A percentile compares a stretch with the other conserved stretches of the same genome.
These are phyloP conservation scores for Pherbina coryleti DNA, from an alignment of 2,888 invertebrate species.

Conservation along the genomic window DNA sequence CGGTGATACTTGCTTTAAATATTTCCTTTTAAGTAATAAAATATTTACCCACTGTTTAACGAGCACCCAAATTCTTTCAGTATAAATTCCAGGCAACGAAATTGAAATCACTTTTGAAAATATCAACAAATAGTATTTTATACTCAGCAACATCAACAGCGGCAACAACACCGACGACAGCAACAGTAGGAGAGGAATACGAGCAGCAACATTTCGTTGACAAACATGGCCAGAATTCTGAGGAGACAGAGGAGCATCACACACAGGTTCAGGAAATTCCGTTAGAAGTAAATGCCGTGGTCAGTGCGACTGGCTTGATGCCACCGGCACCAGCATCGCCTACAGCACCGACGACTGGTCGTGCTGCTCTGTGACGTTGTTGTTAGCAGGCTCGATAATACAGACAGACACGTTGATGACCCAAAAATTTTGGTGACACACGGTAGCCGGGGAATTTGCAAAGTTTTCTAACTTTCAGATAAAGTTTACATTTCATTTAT, in stretches of 20 bases:
- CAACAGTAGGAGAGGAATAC: not conserved
- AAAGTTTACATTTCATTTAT: too few relatives aligned
- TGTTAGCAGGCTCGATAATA: conserved; percentile 1
- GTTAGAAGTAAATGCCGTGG: conserved; percentile 64
- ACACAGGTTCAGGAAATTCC: conserved; percentile 48
- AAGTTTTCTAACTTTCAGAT: too few relatives aligned
- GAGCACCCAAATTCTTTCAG: conserved; percentile 47
- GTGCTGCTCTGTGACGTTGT: conserved; percentile 21
- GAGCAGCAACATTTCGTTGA: not conserved
- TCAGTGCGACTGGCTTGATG: conserved; percentile 49
- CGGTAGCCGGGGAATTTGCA: too few relatives aligned
- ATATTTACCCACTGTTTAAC: not conserved
- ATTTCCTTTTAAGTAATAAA: not conserved
- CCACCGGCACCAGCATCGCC: not conserved
- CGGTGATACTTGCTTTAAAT: not conserved
- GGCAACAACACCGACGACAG: conserved; percentile 18
- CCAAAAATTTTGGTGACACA: too few relatives aligned
- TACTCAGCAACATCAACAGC: conserved; percentile 35
- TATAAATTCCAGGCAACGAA: conserved; percentile 67
- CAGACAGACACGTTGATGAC: not conserved
- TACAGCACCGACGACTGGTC: not conserved
- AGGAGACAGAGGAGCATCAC: not conserved
- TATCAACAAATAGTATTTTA: conserved; percentile 58
- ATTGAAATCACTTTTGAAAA: conserved; percentile 64
- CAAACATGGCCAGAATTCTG: not conserved